Evolutionary conservation across 2,888 invertebrate species (phyloP).

Genomic region (Trilocha varians): DNA sequence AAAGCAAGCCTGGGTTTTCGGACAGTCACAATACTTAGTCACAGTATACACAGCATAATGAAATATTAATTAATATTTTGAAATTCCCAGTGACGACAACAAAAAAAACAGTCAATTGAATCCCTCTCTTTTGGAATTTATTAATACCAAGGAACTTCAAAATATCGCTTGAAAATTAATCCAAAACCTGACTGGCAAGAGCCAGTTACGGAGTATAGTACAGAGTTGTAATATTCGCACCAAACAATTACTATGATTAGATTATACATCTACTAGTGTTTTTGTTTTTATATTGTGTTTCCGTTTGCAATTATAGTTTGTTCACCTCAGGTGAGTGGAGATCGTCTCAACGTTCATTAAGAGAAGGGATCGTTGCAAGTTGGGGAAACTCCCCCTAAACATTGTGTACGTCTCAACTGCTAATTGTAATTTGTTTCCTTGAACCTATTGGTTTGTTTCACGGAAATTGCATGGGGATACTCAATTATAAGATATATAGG

Average conservation of each 20-base stretch:
- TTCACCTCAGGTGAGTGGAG: constrained; percentile 2
- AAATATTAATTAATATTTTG: no score
- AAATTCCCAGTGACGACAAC: no score
- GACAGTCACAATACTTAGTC: no score
- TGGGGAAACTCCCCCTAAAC: constrained; percentile 40
- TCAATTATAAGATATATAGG: neutral
- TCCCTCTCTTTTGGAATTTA: no score
- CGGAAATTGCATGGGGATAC: neutral
- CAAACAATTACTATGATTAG: neutral
- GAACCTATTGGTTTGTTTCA: constrained; percentile 1
- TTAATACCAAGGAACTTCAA: no score
- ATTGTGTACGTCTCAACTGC: neutral
- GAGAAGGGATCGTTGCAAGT: constrained; percentile 28
- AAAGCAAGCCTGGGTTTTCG: no score
- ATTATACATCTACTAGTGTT: neutral
- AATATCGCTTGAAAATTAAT: no score
- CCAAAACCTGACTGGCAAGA: no score
- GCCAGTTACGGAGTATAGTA: no score
- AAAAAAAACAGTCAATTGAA: no score
- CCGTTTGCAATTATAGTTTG: constrained; percentile 1
- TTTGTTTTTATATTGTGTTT: neutral
- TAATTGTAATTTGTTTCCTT: constrained; percentile 5
- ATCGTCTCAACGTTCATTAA: constrained; percentile 30
- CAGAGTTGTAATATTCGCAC: no score
- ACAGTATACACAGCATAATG: no score